Evolutionary conservation across 2,888 invertebrate species (phyloP).

Genomic region (Gastracanthus pulcherrimus): DNA sequence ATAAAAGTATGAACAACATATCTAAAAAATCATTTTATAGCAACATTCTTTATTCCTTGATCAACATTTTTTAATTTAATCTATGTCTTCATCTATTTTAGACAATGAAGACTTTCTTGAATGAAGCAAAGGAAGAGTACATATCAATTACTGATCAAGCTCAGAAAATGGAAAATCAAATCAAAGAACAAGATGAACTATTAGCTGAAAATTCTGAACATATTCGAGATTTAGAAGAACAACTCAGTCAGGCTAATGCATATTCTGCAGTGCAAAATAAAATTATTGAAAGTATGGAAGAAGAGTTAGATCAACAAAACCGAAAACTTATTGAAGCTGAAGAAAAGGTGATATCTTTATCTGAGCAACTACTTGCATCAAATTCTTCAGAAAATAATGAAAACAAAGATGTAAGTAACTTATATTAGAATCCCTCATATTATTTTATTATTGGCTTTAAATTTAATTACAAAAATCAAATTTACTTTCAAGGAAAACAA

Average conservation of each 20-base stretch:
- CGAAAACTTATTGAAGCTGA: conserved; percentile 46
- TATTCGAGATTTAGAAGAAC: conserved; percentile 67
- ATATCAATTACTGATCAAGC: conserved; percentile 65
- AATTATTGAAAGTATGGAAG: conserved; percentile 65
- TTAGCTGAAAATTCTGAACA: conserved; percentile 65
- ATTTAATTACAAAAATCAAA: neutral
- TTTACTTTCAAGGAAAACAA: neutral
- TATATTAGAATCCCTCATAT: neutral
- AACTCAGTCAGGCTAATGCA: conserved; percentile 65
- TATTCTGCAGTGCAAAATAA: conserved; percentile 67
- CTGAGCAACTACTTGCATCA: neutral
- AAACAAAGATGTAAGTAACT: neutral
- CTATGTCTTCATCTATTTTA: no score
- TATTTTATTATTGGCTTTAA: neutral
- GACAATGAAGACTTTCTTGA: conserved; percentile 69
- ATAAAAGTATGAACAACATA: conserved; percentile 70
- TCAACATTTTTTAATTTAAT: no score
- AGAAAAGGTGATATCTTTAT: conserved; percentile 15
- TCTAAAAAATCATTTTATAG: no score
- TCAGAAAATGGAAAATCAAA: conserved; percentile 59
- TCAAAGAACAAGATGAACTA: conserved; percentile 64
- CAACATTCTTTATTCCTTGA: no score
- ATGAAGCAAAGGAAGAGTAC: conserved; percentile 74
- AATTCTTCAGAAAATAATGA: neutral
- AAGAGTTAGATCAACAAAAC: conserved; percentile 63